These are phyloP conservation scores for Plestiodon gilberti DNA, from an alignment of 2,113 vertebrate species.

Conservation along the genomic window DNA sequence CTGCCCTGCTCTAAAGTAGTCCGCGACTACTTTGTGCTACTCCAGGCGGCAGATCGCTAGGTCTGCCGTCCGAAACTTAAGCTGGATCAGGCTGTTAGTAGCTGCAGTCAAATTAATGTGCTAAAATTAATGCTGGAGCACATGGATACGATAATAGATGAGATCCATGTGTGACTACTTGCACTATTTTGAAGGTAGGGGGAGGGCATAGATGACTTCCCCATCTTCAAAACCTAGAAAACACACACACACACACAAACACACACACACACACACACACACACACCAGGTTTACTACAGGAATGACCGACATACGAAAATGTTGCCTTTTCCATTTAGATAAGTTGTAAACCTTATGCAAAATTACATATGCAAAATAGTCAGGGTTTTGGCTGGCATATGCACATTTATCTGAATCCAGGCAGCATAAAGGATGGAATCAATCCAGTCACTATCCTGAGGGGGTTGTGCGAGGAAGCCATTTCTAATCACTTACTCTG, in stretches of 20 bases:
- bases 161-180: background rate
- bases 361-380: background rate
- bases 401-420: constrained; percentile 8
- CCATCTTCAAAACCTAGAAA: background rate
- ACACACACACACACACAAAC: no score
- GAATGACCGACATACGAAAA: background rate
- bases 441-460: background rate
- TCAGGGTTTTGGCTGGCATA: background rate
- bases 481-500: constrained; percentile 12
- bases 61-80: no score
- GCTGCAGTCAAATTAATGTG: background rate
- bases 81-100: no score
- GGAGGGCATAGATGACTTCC: background rate
- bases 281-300: background rate
- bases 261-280: no score
- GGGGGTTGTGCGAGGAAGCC: background rate
- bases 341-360: background rate
- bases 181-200: background rate
- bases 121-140: background rate
- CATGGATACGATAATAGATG: background rate
- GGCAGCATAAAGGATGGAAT: constrained; percentile 10
- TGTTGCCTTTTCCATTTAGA: background rate
- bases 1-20: no score
- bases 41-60: no score
- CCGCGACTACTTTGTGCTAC: no score